A percentile compares a stretch with the other conserved stretches of the same genome.
Evolutionary conservation across 1,140 invertebrate genomes (phyloP).

Genomic region (Lutraria rhynchaena): DNA sequence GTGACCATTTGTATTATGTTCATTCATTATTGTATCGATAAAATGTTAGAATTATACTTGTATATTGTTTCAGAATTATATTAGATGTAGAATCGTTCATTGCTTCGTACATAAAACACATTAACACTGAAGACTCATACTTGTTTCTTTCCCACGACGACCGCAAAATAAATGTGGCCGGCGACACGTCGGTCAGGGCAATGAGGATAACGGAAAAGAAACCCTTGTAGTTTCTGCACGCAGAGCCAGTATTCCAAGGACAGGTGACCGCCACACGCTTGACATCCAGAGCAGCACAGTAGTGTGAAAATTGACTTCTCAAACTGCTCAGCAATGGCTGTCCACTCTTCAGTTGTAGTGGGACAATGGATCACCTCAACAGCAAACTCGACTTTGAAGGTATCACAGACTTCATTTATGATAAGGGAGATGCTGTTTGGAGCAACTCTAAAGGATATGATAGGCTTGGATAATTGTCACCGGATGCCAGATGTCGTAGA

Average conservation of each 20-base stretch:
- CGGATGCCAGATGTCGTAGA: constrained; percentile 41
- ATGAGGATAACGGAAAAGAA: no score
- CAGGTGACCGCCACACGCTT: constrained; percentile 40
- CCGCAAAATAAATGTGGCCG: no score
- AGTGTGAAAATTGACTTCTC: background rate
- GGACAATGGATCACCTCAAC: background rate
- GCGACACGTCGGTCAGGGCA: constrained; percentile 8
- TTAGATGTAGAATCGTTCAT: no score
- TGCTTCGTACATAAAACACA: no score
- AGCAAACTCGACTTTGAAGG: constrained; percentile 39
- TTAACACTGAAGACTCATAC: no score
- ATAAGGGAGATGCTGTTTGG: constrained; percentile 51
- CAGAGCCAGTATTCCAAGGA: constrained; percentile 10
- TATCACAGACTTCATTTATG: constrained; percentile 37
- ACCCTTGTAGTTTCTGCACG: constrained; percentile 57
- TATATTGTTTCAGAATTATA: no score
- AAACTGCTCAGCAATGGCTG: constrained; percentile 19
- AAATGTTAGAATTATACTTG: no score
- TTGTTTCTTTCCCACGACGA: no score
- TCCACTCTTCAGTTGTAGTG: constrained; percentile 4
- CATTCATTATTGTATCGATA: no score
- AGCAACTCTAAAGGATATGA: constrained; percentile 50
- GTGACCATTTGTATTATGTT: constrained; percentile 50
- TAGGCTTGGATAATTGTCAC: constrained; percentile 49
- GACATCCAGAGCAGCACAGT: constrained; percentile 45